These are phyloP conservation scores for Philopotamus ludificatus DNA, from an alignment of 1,140 invertebrate species.

Conservation along the genomic window DNA sequence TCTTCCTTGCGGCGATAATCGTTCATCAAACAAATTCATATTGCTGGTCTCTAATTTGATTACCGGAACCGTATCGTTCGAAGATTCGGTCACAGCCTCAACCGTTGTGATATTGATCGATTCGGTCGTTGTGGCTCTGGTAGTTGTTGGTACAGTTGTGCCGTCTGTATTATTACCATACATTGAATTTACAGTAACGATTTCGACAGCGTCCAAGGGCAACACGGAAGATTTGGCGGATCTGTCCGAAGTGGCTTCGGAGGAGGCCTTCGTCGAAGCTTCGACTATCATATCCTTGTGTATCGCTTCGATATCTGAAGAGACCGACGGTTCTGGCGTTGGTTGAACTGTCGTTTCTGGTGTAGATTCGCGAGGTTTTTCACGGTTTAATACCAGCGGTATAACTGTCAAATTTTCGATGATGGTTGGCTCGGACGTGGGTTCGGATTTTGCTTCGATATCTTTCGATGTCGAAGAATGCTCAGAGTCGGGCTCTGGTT, in stretches of 20 bases:
- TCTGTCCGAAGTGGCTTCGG: slow-evolving; percentile 27
- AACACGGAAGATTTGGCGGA: slow-evolving; percentile 27
- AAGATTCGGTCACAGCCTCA: not conserved
- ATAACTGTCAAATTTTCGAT: no score
- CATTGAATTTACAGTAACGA: not conserved
- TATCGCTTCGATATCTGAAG: slow-evolving; percentile 25
- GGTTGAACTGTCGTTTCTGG: slow-evolving; percentile 41
- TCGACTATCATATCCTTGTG: not conserved
- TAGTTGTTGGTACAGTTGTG: not conserved
- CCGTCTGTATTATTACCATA: not conserved
- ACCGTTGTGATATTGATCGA: not conserved
- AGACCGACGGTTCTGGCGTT: slow-evolving; percentile 43
- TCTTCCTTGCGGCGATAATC: slow-evolving; percentile 14
- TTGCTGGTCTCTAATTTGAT: not conserved
- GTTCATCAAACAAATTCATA: slow-evolving; percentile 1
- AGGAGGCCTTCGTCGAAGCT: slow-evolving; percentile 31
- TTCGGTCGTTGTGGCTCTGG: not conserved
- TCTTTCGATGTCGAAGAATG: slow-evolving; percentile 35
- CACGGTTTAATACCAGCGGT: slow-evolving; percentile 41
- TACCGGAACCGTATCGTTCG: not conserved
- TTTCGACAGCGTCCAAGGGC: not conserved
- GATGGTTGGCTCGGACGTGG: slow-evolving; percentile 38
- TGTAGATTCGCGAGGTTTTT: slow-evolving; percentile 45
- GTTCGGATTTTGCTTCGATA: slow-evolving; percentile 38
- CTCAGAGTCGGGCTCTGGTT: slow-evolving; percentile 32